phyloP scores from a whole-genome alignment of 2,797 vertebrate genomes.

The Neoniphon sammara region DNA sequence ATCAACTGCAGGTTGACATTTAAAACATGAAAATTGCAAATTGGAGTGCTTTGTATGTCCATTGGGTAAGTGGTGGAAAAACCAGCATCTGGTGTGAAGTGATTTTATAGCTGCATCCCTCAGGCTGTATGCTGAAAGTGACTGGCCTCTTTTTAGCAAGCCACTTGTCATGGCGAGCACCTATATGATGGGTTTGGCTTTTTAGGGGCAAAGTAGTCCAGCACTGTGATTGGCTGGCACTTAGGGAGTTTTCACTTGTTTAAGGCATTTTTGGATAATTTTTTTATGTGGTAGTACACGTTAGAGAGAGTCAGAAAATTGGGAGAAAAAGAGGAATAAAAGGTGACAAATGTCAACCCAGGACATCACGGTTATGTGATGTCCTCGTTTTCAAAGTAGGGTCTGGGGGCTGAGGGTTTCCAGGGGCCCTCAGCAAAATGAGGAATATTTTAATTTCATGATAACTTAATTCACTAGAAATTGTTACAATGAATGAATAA shows the following conservation, averaged over 20 bases:
- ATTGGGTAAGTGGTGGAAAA: conserved; percentile 43
- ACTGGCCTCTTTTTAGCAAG: conserved; percentile 1
- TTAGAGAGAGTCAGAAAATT: conserved; percentile 21
- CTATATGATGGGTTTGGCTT: no score
- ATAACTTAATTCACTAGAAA: no score
- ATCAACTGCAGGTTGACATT: conserved; percentile 72
- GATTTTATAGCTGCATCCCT: conserved; percentile 32
- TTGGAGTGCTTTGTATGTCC: conserved; percentile 39
- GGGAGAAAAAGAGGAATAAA: neutral
- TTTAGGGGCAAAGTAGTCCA: no score
- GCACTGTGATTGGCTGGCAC: no score
- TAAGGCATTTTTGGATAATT: conserved; percentile 20
- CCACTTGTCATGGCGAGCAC: no score
- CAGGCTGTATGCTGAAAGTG: conserved; percentile 36
- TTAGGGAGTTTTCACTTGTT: no score
- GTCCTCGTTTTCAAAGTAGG: no score
- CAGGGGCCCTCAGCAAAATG: no score
- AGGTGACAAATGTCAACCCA: neutral
- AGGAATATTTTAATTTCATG: no score
- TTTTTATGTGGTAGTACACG: conserved; percentile 43
- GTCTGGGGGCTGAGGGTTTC: no score
- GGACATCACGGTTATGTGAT: neutral
- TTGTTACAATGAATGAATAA: no score
- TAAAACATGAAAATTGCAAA: conserved; percentile 67
- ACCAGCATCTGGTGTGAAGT: conserved; percentile 34